Percentiles rank a stretch among this genome's conserved stretches.
These are phyloP conservation scores for Etheostoma nigrum DNA, from an alignment of 2,797 vertebrate species.

Conservation along the genomic window DNA sequence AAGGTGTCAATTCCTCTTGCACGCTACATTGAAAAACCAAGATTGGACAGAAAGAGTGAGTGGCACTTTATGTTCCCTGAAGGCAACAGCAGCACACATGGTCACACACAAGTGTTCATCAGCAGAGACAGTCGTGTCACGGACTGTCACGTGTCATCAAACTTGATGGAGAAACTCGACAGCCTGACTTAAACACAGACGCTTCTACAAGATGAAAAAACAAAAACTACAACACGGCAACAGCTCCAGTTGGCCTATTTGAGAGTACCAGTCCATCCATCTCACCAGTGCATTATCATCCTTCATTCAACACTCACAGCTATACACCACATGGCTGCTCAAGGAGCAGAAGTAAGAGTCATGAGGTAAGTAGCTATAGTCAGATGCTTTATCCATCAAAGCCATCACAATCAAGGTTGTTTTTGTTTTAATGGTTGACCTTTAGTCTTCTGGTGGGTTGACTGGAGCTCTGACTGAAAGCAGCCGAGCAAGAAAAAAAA, in stretches of 20 bases:
- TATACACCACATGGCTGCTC: slow-evolving; percentile 31
- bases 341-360: slow-evolving; percentile 20
- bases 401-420: slow-evolving; percentile 42
- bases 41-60: slow-evolving; percentile 51
- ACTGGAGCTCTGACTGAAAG: slow-evolving; percentile 44
- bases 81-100: slow-evolving; percentile 53
- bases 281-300: slow-evolving; percentile 51
- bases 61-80: slow-evolving; percentile 62
- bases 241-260: slow-evolving; percentile 45
- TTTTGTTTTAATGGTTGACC: slow-evolving; percentile 54
- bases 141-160: slow-evolving; percentile 61
- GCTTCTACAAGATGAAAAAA: slow-evolving; percentile 28
- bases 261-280: slow-evolving; percentile 37
- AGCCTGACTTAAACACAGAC: slow-evolving; percentile 38
- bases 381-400: slow-evolving; percentile 47
- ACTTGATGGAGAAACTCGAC: slow-evolving; percentile 58
- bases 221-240: slow-evolving; percentile 18
- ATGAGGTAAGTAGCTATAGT: slow-evolving; percentile 37
- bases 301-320: slow-evolving; percentile 33
- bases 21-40: slow-evolving; percentile 43
- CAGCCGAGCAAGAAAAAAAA: background rate
- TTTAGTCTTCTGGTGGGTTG: slow-evolving; percentile 36
- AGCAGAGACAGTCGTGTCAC: slow-evolving; percentile 56
- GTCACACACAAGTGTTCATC: slow-evolving; percentile 68
- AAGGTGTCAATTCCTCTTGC: slow-evolving; percentile 32